phyloP scores from a whole-genome alignment of 2,888 invertebrate genomes.

The Ceratothoa steindachneri region DNA sequence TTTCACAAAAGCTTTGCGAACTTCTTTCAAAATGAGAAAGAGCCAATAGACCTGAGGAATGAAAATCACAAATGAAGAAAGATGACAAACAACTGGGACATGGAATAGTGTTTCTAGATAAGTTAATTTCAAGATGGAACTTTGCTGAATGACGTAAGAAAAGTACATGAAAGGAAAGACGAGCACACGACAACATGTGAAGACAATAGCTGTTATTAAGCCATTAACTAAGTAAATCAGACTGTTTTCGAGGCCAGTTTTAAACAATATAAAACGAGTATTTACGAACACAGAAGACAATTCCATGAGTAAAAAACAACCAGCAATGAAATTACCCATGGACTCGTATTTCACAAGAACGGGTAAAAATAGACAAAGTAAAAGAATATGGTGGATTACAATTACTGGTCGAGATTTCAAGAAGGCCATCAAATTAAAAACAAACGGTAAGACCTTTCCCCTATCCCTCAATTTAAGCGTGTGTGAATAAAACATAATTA shows the following conservation, averaged over 20 bases:
- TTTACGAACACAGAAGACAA: conserved; percentile 76
- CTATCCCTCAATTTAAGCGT: not conserved
- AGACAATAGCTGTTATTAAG: conserved; percentile 66
- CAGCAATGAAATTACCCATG: conserved; percentile 73
- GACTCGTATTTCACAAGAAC: conserved; percentile 31
- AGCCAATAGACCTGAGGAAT: conserved; percentile 77
- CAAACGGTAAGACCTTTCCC: conserved; percentile 19
- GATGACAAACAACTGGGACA: conserved; percentile 34
- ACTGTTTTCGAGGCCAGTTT: conserved; percentile 61
- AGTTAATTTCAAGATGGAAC: not conserved
- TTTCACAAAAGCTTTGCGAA: not conserved
- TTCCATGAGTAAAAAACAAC: conserved; percentile 76
- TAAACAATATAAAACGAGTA: conserved; percentile 63
- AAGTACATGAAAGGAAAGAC: conserved; percentile 63
- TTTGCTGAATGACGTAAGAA: conserved; percentile 38
- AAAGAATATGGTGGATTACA: conserved; percentile 38
- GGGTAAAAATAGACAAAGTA: conserved; percentile 33
- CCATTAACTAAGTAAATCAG: conserved; percentile 67
- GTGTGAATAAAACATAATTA: conserved; percentile 34
- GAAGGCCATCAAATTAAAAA: not conserved
- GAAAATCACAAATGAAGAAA: conserved; percentile 57
- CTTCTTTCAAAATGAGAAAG: conserved; percentile 66
- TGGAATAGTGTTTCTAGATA: not conserved
- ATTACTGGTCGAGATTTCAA: conserved; percentile 10
- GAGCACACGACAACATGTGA: conserved; percentile 68